phyloP scores from a whole-genome alignment of 1,140 invertebrate species.

The Phortica variegata region DNA sequence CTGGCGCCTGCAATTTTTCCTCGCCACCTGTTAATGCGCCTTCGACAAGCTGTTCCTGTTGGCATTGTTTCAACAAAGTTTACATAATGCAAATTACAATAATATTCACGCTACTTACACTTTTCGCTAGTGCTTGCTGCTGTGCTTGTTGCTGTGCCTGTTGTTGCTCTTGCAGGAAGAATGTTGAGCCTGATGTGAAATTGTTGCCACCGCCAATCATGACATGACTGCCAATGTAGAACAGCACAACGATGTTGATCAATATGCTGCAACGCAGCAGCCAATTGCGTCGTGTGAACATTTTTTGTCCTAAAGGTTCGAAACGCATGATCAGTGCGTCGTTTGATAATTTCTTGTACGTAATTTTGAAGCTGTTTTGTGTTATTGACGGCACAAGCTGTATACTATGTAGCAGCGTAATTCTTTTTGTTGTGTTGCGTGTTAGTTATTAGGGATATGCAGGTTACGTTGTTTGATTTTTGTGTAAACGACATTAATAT shows the following conservation, averaged over 20 bases:
- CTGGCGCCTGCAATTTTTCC: constrained; percentile 19
- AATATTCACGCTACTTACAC: constrained; percentile 10
- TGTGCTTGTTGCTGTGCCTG: constrained; percentile 25
- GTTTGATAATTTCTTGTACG: constrained; percentile 4
- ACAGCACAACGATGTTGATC: constrained; percentile 69
- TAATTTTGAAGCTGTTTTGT: constrained; percentile 24
- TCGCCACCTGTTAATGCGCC: constrained; percentile 19
- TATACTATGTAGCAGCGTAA: too few relatives aligned
- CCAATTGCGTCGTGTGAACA: constrained; percentile 68
- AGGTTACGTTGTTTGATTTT: too few relatives aligned
- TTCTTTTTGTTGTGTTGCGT: too few relatives aligned
- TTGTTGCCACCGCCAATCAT: constrained; percentile 54
- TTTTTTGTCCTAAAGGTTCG: constrained; percentile 54
- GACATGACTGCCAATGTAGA: constrained; percentile 67
- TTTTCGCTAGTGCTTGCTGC: constrained; percentile 31
- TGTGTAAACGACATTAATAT: too few relatives aligned
- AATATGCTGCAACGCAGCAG: constrained; percentile 72
- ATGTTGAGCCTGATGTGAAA: constrained; percentile 41
- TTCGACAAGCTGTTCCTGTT: constrained; percentile 20
- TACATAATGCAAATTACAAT: background rate
- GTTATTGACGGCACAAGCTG: too few relatives aligned
- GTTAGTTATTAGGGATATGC: too few relatives aligned
- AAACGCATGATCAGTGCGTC: constrained; percentile 38
- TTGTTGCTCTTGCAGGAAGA: constrained; percentile 47
- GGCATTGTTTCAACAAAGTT: background rate